Conservation (phyloP, 2,797 vertebrate genomes). For the Xenops minutus region DNA sequence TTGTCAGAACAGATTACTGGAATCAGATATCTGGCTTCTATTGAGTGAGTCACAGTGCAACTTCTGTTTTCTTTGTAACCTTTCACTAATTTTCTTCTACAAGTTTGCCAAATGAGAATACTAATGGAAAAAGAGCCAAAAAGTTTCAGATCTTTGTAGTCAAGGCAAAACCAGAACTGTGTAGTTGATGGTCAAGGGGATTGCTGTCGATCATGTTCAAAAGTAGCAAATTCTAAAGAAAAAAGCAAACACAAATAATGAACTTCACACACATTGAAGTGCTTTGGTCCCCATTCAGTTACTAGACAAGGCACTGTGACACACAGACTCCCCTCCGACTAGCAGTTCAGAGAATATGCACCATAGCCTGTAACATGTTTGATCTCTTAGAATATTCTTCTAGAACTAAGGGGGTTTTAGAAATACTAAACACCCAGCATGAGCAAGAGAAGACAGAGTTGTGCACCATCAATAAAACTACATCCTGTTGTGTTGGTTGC, state of each 20-base stretch:
- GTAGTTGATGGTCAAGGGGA: background rate
- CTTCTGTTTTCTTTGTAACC: constrained; percentile 15
- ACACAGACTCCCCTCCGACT: background rate
- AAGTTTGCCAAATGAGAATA: background rate
- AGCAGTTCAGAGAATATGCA: background rate
- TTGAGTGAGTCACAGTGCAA: background rate
- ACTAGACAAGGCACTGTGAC: background rate
- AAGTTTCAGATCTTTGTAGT: background rate
- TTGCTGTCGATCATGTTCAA: background rate
- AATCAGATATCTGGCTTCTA: background rate
- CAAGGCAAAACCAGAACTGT: background rate
- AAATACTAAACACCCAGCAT: background rate
- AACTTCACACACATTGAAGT: background rate
- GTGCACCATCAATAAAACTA: background rate
- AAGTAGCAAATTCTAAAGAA: background rate
- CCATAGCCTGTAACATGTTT: background rate
- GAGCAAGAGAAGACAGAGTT: background rate
- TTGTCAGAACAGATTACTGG: background rate
- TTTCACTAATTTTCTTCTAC: background rate
- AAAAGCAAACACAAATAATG: background rate
- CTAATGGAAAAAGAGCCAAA: background rate
- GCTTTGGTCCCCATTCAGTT: background rate
- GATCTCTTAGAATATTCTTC: background rate
- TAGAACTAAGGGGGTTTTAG: background rate
- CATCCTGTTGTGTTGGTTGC: background rate